Evolutionary conservation across 2,797 vertebrate species (phyloP).

Genomic region (Pseudochromis fuscus): DNA sequence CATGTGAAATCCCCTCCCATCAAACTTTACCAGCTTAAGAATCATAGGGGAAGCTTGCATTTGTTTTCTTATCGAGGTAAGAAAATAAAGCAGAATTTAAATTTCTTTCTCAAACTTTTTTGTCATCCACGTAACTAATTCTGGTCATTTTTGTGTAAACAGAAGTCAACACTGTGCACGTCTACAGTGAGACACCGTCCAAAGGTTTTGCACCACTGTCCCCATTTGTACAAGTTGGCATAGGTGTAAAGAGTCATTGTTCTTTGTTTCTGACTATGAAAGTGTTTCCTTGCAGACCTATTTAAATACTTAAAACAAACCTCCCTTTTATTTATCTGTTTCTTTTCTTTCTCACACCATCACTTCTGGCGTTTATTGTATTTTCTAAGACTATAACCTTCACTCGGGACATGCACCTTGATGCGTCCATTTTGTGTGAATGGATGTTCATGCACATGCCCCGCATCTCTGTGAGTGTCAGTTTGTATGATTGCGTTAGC

Average conservation of each 20-base stretch:
- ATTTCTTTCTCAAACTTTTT: neutral
- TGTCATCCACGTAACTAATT: no score
- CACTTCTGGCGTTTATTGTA: neutral
- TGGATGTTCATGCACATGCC: conserved; percentile 18
- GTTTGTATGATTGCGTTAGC: conserved; percentile 41
- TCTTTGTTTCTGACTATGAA: no score
- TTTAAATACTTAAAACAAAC: no score
- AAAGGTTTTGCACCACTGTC: no score
- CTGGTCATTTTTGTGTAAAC: no score
- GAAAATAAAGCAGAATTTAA: neutral
- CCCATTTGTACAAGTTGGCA: no score
- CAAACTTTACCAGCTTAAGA: neutral
- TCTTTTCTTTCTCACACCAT: neutral
- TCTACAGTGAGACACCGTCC: no score
- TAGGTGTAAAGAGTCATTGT: no score
- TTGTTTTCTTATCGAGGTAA: neutral
- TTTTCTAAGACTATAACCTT: conserved; percentile 1
- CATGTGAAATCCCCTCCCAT: neutral
- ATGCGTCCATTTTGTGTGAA: conserved; percentile 16
- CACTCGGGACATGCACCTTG: neutral
- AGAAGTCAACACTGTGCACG: no score
- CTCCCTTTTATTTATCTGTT: no score
- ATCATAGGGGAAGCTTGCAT: neutral
- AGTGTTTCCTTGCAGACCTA: no score
- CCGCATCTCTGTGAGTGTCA: conserved; percentile 6